Base-by-base conservation (phyloP, 2,888 invertebrate species). In the Brachyptera putata region DNA sequence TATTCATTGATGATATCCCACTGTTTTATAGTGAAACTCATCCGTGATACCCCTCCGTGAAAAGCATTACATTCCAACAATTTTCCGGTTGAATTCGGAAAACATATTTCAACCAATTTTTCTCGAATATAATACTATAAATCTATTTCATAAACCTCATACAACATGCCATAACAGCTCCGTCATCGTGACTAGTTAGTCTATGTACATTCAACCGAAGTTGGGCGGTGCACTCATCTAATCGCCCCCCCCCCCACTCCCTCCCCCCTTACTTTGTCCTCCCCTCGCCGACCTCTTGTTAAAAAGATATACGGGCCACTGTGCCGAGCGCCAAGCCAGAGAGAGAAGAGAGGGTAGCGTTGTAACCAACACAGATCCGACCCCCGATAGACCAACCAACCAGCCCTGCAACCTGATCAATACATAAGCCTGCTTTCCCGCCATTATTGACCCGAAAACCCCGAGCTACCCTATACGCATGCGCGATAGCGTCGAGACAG, bases 351-450 rank as follows among this genome's bases (percentile, higher is more conserved):
- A 34, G 24, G 2, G 49, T 21, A 50, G 24, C 39, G 59, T 55
- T 59, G 60, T 37, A 60, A 60, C 60, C 56, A 56, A 56, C 58
- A 58, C 34, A 55, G 43, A 60, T 46, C 46, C 59, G 39, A 30
- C 43, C 26, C n/a, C 56, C 49, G 41, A 57, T 41, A 46, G 60
- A 56, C 26, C 50, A 60, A 56, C 26, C 50, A 21, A 13, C 34
- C 36, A 26, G 24, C 37, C 61, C 58, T 58, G 30, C 39, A 58
- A 58, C 58, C 61, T 61, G 61, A 61, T 61, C 61, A 61, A 58
- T 61, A 61, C 61, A 14, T 50, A 60, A 60, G 60, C 56, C 48
- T 60, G 60, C 60, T 60, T 59, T 60, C 60, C 60, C 56, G 60
- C 60, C 56, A 48, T 49, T 60, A 60, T 60, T 60, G 60, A 60